Evolutionary conservation across 1,140 invertebrate genomes (phyloP).

Genomic region (Vanessa tameamea): DNA sequence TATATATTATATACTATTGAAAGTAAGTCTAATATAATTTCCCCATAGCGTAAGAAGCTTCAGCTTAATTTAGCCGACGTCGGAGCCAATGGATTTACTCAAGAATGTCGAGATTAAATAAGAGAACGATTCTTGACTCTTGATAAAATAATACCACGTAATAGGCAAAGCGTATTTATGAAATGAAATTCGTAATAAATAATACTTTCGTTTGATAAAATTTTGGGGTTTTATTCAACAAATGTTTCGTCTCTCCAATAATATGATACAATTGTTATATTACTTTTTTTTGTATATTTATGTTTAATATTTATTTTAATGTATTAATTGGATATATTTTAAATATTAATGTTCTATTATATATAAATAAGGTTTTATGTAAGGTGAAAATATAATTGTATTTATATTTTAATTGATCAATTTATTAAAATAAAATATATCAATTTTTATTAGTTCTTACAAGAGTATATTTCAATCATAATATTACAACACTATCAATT

Average conservation of each 20-base stretch:
- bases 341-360: no score
- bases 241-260: neutral
- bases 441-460: no score
- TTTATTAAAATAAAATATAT: no score
- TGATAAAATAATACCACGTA: conserved; percentile 32
- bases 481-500: no score
- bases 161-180: conserved; percentile 24
- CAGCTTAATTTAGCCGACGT: conserved; percentile 31
- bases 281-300: no score
- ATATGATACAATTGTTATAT: no score
- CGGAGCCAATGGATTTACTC: conserved; percentile 35
- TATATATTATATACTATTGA: neutral
- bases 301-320: no score
- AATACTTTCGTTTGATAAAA: neutral
- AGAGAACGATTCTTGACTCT: conserved; percentile 32
- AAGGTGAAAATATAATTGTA: no score
- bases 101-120: conserved; percentile 38
- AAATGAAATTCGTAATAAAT: conserved; percentile 14
- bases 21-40: conserved; percentile 32
- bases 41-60: conserved; percentile 22
- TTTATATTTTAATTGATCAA: no score
- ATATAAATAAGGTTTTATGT: no score
- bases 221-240: conserved; percentile 1
- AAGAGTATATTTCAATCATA: no score
- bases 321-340: no score